phyloP scores from a whole-genome alignment of 2,113 vertebrate genomes.

The Amblyornis subalaris region DNA sequence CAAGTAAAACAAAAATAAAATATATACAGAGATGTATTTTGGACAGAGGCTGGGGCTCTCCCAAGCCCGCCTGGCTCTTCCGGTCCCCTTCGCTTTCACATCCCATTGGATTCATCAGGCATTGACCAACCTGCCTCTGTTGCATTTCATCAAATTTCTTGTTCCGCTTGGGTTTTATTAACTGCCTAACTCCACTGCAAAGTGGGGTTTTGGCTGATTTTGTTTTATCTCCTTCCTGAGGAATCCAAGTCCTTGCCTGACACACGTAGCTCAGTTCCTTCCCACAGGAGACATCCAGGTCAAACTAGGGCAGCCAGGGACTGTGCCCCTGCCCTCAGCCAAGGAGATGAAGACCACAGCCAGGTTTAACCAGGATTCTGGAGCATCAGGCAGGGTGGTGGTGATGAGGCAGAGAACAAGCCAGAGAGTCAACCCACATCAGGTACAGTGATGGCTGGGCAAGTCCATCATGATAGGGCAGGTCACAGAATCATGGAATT shows the following conservation, averaged over 20 bases:
- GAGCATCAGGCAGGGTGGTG: background rate
- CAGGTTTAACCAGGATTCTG: background rate
- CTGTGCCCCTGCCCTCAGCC: background rate
- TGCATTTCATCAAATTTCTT: background rate
- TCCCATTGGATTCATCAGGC: background rate
- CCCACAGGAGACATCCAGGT: background rate
- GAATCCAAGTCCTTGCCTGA: background rate
- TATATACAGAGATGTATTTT: background rate
- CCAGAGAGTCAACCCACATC: background rate
- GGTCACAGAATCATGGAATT: background rate
- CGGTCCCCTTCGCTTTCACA: accelerated
- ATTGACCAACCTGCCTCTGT: background rate
- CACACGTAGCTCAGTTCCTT: background rate
- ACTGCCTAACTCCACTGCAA: background rate
- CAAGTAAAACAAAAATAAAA: background rate
- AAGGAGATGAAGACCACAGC: background rate
- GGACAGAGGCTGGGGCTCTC: background rate
- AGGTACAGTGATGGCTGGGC: accelerated
- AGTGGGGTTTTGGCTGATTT: background rate
- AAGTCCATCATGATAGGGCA: background rate
- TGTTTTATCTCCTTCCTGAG: background rate
- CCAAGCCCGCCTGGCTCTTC: background rate
- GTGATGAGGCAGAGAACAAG: background rate
- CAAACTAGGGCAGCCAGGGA: background rate
- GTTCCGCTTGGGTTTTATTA: background rate